Base-by-base conservation (phyloP, 2,113 vertebrate species). In the Zosterops borbonicus region DNA sequence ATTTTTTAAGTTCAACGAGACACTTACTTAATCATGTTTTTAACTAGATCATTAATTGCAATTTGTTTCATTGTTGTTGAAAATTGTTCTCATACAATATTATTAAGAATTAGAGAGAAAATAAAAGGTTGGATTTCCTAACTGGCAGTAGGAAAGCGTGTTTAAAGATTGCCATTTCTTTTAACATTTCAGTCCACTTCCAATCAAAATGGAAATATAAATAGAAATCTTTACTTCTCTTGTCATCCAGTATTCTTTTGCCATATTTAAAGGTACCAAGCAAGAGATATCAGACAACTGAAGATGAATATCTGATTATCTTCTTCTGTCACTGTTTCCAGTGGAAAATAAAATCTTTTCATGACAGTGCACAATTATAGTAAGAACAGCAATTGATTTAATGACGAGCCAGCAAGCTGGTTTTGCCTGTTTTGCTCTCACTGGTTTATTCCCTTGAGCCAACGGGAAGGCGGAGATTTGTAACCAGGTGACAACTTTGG, bases 381-480 rank as follows among this genome's bases (percentile, higher is more conserved):
- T 29, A 60, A 82, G 56, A 96, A 83, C 35, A 64, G 76, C 88
- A 96, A 91, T 83, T 33, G 81, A 94, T 91, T 95, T 96, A 65
- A 75, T 44, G 13, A 92, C 14, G 58, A 89, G 70, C 88, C 77
- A 94, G 79, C 82, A 76, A 67, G 49, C 21, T 23, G 15, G 27
- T 87, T 96, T 96, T 94, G 39, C 22, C 80, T 29, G 33, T 89
- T 92, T 83, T 73, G 2, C 10, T 83, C n/a, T 85, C 41, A 14
- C n/a, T n/a, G 13, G 16, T 76, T 93, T 93, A 58, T 76, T 96
- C 96, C 83, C 94, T 96, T 84, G 52, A 83, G 50, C 82, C 93
- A 52, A 79, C 31, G 39, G 64, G 46, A 96, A 95, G 94, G 87
- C 18, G 6, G 33, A 50, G 68, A 27, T 95, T 92, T 71, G 28